Evolutionary conservation across 2,797 vertebrate species (phyloP), one percentile per base, ranked within the genome.

Genomic region (Centropyge bicolor): DNA sequence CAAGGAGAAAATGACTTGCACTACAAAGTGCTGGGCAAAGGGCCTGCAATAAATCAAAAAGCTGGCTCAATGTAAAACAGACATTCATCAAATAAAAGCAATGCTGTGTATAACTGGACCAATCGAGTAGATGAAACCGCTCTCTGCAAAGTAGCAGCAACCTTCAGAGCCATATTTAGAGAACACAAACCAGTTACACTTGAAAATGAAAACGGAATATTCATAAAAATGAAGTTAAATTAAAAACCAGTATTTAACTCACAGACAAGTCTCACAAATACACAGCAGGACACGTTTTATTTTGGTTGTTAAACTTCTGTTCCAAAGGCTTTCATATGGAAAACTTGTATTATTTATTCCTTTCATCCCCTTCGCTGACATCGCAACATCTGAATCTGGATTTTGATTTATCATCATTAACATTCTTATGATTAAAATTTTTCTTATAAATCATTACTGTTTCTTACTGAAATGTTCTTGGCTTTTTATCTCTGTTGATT

Each of bases 51-150:
- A 86, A 92, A 93, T 91, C 81, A 92, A 85, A 86, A 80, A 55
- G 75, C 73, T 73, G 71, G 70, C 80, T 89, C 90, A 67, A 90
- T 89, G 83, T 80, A 91, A 93, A 91, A 83, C 79, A 86, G 88
- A 85, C 91, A 92, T 93, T 90, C 85, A 87, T 93, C 91, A 93
- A 87, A 80, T 85, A 81, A 89, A 73, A 81, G 80, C 81, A 89
- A 83, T 45, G 76, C 76, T 45, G 77, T 81, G 74, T 75, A 36
- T 72, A 83, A 78, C 70, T 73, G 49, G 70, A 80, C 72, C 61
- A 85, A 86, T 57, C 49, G 43, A 81, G 84, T 67, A 52, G 45
- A 52, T 65, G 40, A 76, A 88, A 77, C 45, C 2, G 72, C 65
- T 66, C 41, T 80, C n/a, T 78, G 60, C 60, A 24, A 55, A 75